Evolutionary conservation across 1,140 invertebrate species (phyloP).

Genomic region (Zaprionus davidi): DNA sequence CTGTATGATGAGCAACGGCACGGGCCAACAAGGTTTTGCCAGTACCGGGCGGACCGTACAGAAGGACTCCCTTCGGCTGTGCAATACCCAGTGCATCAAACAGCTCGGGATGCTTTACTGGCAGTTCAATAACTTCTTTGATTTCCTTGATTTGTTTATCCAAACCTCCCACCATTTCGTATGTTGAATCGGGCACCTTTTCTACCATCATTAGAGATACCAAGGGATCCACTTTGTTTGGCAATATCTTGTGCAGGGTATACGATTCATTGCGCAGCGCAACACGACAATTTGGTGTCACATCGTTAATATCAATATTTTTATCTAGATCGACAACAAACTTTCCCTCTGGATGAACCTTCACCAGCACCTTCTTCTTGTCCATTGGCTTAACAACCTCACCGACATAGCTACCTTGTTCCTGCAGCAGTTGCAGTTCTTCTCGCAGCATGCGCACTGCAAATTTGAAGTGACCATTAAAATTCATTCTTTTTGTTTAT

Average conservation of each 20-base stretch:
- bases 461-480: constrained; percentile 19
- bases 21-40: constrained; percentile 97
- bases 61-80: constrained; percentile 98
- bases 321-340: constrained; percentile 99
- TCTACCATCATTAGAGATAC: constrained; percentile 99
- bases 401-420: constrained; percentile 99
- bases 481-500: not conserved
- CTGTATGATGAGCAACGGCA: constrained; percentile 99
- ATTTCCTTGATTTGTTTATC: constrained; percentile 99
- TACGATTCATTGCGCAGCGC: constrained; percentile 99
- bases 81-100: constrained; percentile 99
- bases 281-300: constrained; percentile 98
- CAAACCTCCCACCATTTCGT: constrained; percentile 99
- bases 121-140: constrained; percentile 99
- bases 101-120: constrained; percentile 99
- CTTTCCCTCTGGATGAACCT: constrained; percentile 99
- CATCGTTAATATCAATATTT: constrained; percentile 99
- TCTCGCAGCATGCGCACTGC: constrained; percentile 98
- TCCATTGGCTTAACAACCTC: constrained; percentile 99
- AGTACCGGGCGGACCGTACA: constrained; percentile 97
- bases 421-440: constrained; percentile 98
- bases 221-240: constrained; percentile 99
- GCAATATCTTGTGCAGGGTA: constrained; percentile 99
- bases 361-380: constrained; percentile 99
- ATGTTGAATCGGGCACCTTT: constrained; percentile 99